Evolutionary conservation across 2,797 vertebrate genomes (phyloP).

Genomic region (Aldrovandia affinis): DNA sequence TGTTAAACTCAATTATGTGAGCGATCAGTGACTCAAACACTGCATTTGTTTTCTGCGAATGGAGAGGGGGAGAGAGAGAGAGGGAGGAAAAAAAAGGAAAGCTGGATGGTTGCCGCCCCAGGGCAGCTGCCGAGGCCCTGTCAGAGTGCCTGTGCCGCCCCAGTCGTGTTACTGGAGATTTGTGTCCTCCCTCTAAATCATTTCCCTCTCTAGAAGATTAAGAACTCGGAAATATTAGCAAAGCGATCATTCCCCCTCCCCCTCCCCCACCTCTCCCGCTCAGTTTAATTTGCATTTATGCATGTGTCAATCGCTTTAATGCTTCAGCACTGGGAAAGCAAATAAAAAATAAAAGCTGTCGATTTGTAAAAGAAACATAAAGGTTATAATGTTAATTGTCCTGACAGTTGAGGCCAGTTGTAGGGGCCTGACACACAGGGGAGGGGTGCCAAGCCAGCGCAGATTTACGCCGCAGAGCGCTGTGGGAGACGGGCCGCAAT

Average conservation of each 20-base stretch:
- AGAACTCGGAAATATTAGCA: conserved; percentile 66
- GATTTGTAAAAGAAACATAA: conserved; percentile 65
- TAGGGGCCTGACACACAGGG: conserved; percentile 53
- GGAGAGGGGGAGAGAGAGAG: not conserved
- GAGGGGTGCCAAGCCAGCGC: conserved; percentile 7
- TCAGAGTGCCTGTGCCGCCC: conserved; percentile 1
- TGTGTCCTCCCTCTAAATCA: conserved; percentile 71
- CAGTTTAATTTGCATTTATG: conserved; percentile 72
- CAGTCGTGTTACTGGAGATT: conserved; percentile 55
- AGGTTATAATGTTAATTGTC: conserved; percentile 68
- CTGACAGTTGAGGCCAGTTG: conserved; percentile 66
- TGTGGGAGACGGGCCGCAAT: not conserved
- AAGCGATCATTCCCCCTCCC: conserved; percentile 49
- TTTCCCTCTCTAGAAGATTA: conserved; percentile 72
- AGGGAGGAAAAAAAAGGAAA: not conserved
- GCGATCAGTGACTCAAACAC: conserved; percentile 26
- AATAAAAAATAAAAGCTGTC: conserved; percentile 45
- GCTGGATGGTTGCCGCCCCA: not conserved
- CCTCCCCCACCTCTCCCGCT: conserved; percentile 45
- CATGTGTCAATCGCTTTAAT: conserved; percentile 71
- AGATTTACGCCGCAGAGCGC: not conserved
- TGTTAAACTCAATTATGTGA: conserved; percentile 38
- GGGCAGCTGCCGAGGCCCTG: not conserved
- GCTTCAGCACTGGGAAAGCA: conserved; percentile 67
- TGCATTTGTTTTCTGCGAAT: conserved; percentile 30